Conservation (phyloP, 2,888 invertebrate species). For the Lapara coniferarum region DNA sequence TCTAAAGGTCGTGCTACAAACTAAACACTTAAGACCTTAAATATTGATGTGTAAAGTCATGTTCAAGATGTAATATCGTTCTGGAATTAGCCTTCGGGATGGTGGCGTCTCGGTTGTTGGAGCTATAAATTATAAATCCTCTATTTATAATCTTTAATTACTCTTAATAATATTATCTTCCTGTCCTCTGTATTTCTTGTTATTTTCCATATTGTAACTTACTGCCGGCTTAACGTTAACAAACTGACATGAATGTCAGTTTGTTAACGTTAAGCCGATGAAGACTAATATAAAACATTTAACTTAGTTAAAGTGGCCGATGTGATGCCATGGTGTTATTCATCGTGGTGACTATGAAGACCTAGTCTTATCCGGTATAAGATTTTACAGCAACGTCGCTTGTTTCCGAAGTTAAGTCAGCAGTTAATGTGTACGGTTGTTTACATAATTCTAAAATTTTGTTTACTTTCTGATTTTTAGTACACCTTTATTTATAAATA, state of each 20-base stretch:
- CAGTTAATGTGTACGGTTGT: not conserved
- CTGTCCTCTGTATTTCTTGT: not conserved
- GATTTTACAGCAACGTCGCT: not conserved
- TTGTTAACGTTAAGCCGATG: no score
- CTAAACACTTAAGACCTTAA: not conserved
- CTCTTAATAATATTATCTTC: not conserved
- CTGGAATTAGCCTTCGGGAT: no score
- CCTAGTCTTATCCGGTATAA: not conserved
- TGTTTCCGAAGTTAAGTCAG: not conserved
- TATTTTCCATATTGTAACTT: not conserved
- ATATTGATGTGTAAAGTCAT: no score
- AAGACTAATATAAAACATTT: not conserved
- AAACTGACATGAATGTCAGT: not conserved
- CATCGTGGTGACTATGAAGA: not conserved
- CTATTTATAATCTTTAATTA: no score
- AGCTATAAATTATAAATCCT: no score
- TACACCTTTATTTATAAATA: conserved; percentile 37
- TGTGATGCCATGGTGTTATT: not conserved
- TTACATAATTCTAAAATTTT: not conserved
- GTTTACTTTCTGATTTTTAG: conserved; percentile 1
- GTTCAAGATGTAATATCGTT: no score
- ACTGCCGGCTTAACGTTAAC: not conserved
- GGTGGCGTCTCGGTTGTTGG: no score
- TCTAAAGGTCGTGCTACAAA: not conserved
- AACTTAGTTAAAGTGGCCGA: not conserved